Base-by-base conservation (phyloP, 1,140 invertebrate species). In the Drosophila serrata region DNA sequence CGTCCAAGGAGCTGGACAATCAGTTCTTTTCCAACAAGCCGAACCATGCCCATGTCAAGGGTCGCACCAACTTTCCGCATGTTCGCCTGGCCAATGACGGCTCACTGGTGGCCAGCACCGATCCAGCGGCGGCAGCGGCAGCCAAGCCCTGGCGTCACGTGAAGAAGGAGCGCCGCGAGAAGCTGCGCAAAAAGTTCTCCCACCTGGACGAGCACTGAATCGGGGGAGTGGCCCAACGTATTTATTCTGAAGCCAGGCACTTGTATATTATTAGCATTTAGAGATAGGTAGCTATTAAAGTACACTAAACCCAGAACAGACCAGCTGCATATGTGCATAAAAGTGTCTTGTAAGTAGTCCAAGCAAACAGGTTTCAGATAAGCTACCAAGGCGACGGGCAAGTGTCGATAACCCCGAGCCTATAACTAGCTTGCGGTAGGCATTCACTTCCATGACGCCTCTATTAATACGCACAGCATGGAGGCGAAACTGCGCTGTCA, bases 141-240 rank as follows among this genome's bases (percentile, higher is more conserved):
- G 51, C 93, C 22, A 98, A 98, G 93, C 96, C 97, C 6, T 98
- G 97, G 96, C 97, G 97, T 84, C 95, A 95, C 81, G 93, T 95
- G 6, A 96, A 96, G 81, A 96, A 96, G 81, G 97, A 97, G 55
- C 98, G 97, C 87, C 95, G 95, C 75, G 97, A 98, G 90, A 99
- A 99, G 93, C 90, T 97, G n/a, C 94, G 97, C 82, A 94, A 96
- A 91, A 93, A 97, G 22, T 97, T 97, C 93, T 94, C 94, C 37
- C 95, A 98, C 93, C 94, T 98, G 49, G 96, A 97, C 93, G 94
- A 96, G 92, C 96, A 96, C 57, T 88, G 67, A 78, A 37, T 11
- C 33, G 4, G 13, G 13, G 0, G 13, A 24, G 1, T n/a, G 22
- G 19, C 31, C 27, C 19, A 13, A 11, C 15, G 31, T 33, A 68